These are phyloP conservation scores for Myotis myotis DNA, from an alignment of 2,797 vertebrate species.

Conservation along the genomic window DNA sequence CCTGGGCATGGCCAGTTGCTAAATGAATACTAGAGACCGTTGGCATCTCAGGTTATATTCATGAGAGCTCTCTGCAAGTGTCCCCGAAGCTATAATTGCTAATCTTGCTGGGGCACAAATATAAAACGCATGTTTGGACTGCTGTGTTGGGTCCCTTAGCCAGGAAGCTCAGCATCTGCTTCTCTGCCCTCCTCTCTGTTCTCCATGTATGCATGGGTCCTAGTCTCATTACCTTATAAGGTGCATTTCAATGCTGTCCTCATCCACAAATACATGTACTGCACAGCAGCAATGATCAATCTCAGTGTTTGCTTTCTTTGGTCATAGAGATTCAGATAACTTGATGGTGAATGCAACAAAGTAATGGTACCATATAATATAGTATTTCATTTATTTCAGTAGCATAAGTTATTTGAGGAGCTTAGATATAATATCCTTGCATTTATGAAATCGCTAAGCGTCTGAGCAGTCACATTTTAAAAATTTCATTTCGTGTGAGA, in stretches of 20 bases:
- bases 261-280: neutral
- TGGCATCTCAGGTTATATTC: neutral
- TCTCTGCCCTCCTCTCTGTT: neutral
- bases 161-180: neutral
- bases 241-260: neutral
- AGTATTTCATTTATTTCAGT: constrained; percentile 6
- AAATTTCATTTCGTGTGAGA: neutral
- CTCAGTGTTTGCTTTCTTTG: constrained; percentile 25
- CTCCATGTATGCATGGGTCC: neutral
- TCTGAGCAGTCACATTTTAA: neutral
- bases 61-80: neutral
- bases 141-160: too few species aligned
- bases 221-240: neutral
- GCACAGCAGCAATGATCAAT: neutral
- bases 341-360: neutral
- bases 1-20: neutral
- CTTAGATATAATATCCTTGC: neutral
- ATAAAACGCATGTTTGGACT: neutral
- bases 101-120: neutral
- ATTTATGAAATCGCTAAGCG: neutral
- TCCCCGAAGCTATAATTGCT: neutral
- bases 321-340: constrained; percentile 33
- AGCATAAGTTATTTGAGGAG: neutral
- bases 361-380: neutral
- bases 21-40: neutral